Evolutionary conservation across 2,113 vertebrate species (phyloP), one percentile per base, ranked within the genome.

Genomic region (Ardeotis arabs): DNA sequence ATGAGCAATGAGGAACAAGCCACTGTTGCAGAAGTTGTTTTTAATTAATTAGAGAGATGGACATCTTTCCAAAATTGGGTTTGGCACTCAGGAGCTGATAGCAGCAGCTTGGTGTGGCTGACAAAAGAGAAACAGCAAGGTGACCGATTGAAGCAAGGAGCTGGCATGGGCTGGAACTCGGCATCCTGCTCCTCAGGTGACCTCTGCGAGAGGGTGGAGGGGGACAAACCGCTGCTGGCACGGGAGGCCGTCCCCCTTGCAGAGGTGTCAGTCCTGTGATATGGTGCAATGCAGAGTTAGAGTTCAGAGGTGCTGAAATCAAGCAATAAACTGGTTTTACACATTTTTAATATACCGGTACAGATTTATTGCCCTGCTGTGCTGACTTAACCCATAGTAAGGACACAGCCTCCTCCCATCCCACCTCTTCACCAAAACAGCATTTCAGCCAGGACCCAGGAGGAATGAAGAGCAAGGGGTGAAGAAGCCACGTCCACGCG

Each of bases 11-110:
- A 47, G 49, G 58, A 55, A 24, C 39, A 4, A 4, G 29, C n/a
- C 41, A 13, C 25, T 2, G 37, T 29, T 66, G 75, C 35, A 84
- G 90, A 8, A 72, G 23, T 3, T 63, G 14, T 1, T 67, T 91
- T 81, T 72, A 84, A 88, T 91, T 77, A 55, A 95, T 60, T 4
- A 55, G 55, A 79, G 62, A 60, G 59, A 37, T 33, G 81, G 78
- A 85, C 77, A 69, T 53, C 33, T 80, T 59, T 63, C 91, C 72
- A 66, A 75, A 86, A 63, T 37, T n/a, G 20, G 33, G 24, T 87
- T 28, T 83, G 90, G 69, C 85, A n/a, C 45, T 64, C 14, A 0
- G 41, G 69, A 29, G 22, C 33, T 53, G 55, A 50, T 0, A 14
- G 83, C 82, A 41, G 70, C n/a, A 62, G 49, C 56, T 89, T 92